Percentiles rank a stretch among this genome's conserved stretches.
These are phyloP conservation scores for Bombus sibiricus DNA, from an alignment of 1,140 invertebrate genomes.

Conservation along the genomic window DNA sequence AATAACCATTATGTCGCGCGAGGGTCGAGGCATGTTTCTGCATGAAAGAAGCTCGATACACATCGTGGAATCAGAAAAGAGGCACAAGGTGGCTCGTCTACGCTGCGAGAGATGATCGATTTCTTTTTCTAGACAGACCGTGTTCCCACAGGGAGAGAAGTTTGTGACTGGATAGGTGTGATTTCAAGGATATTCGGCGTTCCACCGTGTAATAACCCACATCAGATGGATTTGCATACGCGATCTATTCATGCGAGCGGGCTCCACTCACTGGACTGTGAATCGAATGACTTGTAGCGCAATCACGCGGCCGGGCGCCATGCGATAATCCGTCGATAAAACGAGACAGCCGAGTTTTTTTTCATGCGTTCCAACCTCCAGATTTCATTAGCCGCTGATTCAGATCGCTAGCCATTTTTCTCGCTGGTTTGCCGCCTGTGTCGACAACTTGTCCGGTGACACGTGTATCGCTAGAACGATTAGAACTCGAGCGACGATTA, in stretches of 20 bases:
- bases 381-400: slow-evolving; percentile 25
- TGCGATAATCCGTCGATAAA: slow-evolving; percentile 29
- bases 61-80: slow-evolving; percentile 1
- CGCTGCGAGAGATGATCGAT: background rate
- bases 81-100: slow-evolving; percentile 16
- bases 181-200: slow-evolving; percentile 44
- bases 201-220: slow-evolving; percentile 36
- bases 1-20: background rate
- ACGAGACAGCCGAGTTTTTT: background rate
- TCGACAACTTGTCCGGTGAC: slow-evolving; percentile 2
- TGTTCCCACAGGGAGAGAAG: slow-evolving; percentile 12
- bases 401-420: slow-evolving; percentile 1
- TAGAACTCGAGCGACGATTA: background rate
- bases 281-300: slow-evolving; percentile 41
- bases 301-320: slow-evolving; percentile 30
- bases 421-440: background rate
- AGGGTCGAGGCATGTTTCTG: slow-evolving; percentile 5
- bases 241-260: slow-evolving; percentile 2
- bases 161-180: slow-evolving; percentile 10
- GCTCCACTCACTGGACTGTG: slow-evolving; percentile 43
- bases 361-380: background rate
- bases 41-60: slow-evolving; percentile 3
- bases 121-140: background rate
- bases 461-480: background rate
- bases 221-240: slow-evolving; percentile 40